These are phyloP conservation scores for Bicyclus anynana DNA, from an alignment of 1,140 invertebrate genomes.

Conservation along the genomic window DNA sequence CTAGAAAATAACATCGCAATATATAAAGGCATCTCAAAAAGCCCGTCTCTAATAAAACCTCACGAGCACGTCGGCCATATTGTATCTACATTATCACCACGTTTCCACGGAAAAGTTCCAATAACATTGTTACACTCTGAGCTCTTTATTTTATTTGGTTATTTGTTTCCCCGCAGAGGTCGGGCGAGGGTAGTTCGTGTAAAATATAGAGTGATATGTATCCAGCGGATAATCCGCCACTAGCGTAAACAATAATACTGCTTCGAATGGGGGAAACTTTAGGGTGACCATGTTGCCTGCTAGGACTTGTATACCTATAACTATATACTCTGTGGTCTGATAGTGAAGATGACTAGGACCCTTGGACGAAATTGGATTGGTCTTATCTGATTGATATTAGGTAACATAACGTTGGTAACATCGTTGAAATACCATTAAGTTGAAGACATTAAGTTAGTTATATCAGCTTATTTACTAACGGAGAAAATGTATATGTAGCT, in stretches of 20 bases:
- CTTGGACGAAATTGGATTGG: no score
- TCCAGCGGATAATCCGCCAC: constrained; percentile 35
- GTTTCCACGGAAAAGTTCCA: constrained; percentile 4
- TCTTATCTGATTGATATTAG: no score
- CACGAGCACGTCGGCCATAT: background rate
- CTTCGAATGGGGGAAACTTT: constrained; percentile 24
- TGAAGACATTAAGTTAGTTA: no score
- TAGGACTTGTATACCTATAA: no score
- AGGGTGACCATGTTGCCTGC: constrained; percentile 24
- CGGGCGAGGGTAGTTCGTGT: constrained; percentile 2
- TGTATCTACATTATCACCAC: background rate
- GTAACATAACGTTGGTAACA: no score
- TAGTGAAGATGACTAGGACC: no score
- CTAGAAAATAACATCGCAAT: no score
- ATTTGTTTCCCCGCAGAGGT: constrained; percentile 15
- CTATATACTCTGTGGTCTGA: background rate
- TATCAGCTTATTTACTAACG: no score
- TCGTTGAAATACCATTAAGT: no score
- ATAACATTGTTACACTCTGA: constrained; percentile 8
- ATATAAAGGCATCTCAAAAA: no score
- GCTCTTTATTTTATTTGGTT: constrained; percentile 19
- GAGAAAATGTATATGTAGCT: no score
- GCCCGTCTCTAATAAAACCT: background rate
- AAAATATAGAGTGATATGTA: constrained; percentile 24
- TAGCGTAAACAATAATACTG: constrained; percentile 51